phyloP scores from a whole-genome alignment of 2,113 vertebrate genomes.

The Pelodiscus sinensis region DNA sequence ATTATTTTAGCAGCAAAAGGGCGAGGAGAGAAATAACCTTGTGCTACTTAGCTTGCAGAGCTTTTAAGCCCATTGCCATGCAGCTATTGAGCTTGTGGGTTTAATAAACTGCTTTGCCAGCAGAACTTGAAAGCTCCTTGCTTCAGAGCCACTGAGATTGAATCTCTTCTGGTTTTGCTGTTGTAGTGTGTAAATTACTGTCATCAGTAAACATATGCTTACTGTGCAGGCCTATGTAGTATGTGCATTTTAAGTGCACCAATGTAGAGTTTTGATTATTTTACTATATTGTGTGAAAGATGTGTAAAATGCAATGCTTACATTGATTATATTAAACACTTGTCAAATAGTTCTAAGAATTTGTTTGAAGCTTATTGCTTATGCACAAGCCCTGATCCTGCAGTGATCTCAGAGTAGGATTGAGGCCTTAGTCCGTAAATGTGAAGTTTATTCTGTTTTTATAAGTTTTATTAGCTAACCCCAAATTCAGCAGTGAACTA shows the following conservation, averaged over 20 bases:
- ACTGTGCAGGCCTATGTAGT: not conserved
- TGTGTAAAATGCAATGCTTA: not conserved
- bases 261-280: not conserved
- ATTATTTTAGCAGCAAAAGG: conserved; percentile 1
- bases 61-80: not conserved
- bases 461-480: not conserved
- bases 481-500: not conserved
- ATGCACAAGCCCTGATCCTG: not conserved
- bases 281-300: not conserved
- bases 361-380: not conserved
- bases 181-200: conserved; percentile 6
- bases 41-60: conserved; percentile 11
- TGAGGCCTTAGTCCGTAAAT: not conserved
- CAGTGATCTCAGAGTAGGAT: not conserved
- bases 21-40: not conserved
- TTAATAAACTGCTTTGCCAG: conserved; percentile 7
- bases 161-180: not conserved
- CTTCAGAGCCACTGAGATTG: not conserved
- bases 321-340: not conserved
- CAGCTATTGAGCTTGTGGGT: not conserved
- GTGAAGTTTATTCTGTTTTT: not conserved
- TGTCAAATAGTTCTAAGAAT: not conserved
- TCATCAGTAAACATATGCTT: not conserved
- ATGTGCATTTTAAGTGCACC: not conserved
- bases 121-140: not conserved